These are phyloP conservation scores for Akabosia matsudoensis DNA, from an alignment of 1,140 invertebrate genomes.

Conservation along the genomic window DNA sequence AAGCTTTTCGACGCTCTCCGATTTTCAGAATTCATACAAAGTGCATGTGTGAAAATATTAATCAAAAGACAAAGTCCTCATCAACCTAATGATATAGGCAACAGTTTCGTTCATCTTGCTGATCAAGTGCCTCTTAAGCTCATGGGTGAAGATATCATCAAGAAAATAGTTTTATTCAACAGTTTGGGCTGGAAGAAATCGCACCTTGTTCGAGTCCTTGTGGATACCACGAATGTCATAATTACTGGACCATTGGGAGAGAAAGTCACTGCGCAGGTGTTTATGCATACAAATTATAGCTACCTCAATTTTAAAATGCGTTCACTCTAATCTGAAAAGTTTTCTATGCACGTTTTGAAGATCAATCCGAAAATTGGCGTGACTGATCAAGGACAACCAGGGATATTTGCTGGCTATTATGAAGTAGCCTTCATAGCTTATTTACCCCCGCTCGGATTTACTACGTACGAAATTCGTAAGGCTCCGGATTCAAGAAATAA, in stretches of 20 bases:
- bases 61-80: neutral
- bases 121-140: constrained; percentile 1
- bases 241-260: constrained; percentile 65
- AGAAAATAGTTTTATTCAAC: constrained; percentile 72
- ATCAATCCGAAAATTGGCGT: neutral
- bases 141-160: neutral
- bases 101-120: neutral
- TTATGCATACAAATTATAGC: neutral
- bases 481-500: neutral
- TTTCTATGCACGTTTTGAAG: neutral
- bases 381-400: neutral
- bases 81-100: neutral
- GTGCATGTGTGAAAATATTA: neutral
- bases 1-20: constrained; percentile 70
- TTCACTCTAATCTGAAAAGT: neutral
- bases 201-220: constrained; percentile 69
- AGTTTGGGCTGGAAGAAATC: constrained; percentile 69
- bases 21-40: constrained; percentile 3
- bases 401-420: neutral
- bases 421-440: constrained; percentile 9
- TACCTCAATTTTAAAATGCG: neutral
- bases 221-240: constrained; percentile 66
- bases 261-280: constrained; percentile 54
- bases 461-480: neutral
- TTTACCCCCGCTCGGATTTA: neutral